Evolutionary conservation across 2,797 vertebrate species (phyloP), one percentile per base, ranked within the genome.

Genomic region (Chrosomus eos): DNA sequence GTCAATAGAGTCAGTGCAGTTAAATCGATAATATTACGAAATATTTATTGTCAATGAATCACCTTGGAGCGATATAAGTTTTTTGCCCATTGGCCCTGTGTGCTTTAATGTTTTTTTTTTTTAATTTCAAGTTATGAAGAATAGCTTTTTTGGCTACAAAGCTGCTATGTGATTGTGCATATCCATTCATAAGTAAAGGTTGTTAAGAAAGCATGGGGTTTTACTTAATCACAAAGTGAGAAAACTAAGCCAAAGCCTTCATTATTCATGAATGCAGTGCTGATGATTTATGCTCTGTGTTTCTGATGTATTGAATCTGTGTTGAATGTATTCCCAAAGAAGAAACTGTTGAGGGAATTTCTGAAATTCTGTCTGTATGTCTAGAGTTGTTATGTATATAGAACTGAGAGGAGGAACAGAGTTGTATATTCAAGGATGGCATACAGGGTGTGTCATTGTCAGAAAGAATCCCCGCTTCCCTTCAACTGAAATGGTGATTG

Each of bases 401-500:
- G 68, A 75, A 83, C 80, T 60, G 60, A 62, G 78, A 75, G 45
- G 43, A 60, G 43, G 13, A 60, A 76, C 64, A 33, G 40, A 55
- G 70, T 71, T 23, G 26, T 58, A 45, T 81, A 71, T 85, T 60
- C 66, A 26, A 58, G 23, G 18, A 38, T 21, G 58, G 51, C 73
- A 31, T 28, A 26, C 6, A 11, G 26, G 58, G 19, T n/a, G 36
- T 80, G 77, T 73, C 77, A 71, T 74, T 85, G 82, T 87, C 68
- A 80, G 67, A 85, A 82, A 45, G 60, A 85, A 80, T 87, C 71
- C 60, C 51, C 4, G 64, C 62, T 80, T 85, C 74, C 78, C 80
- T 55, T 81, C 77, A 58, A 75, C 67, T 66, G 71, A 82, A 71
- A 58, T 23, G 43, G 78, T 88, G 89, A 89, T 81, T 81, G 88